Evolutionary conservation across 2,888 invertebrate genomes (phyloP).

Genomic region (Rambutsinella grinnellia): DNA sequence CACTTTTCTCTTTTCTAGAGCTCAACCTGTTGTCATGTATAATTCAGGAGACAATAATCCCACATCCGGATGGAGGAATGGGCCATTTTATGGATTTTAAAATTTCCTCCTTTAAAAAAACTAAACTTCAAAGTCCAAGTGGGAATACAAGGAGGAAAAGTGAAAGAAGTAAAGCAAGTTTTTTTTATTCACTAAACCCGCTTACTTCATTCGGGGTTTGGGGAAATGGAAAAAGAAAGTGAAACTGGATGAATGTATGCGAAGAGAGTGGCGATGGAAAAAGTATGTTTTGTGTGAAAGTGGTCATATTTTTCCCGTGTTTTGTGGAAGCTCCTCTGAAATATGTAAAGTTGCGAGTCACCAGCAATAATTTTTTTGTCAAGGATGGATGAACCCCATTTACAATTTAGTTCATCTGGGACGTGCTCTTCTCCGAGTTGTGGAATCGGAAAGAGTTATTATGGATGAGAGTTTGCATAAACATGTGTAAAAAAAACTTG

Average conservation of each 20-base stretch:
- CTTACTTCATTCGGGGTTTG: not conserved
- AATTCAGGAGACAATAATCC: constrained; percentile 32
- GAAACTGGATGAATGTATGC: too few species aligned
- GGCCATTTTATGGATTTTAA: not conserved
- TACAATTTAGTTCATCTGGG: constrained; percentile 36
- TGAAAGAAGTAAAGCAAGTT: not conserved
- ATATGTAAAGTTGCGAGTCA: not conserved
- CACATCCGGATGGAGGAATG: not conserved
- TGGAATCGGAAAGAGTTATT: not conserved
- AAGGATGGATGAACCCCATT: constrained; percentile 29
- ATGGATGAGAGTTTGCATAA: not conserved
- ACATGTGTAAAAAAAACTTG: too few species aligned
- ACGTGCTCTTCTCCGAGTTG: not conserved
- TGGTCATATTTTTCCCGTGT: too few species aligned
- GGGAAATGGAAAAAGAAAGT: not conserved
- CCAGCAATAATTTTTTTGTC: constrained; percentile 8
- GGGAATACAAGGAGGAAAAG: too few species aligned
- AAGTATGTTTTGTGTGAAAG: too few species aligned
- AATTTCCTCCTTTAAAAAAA: not conserved
- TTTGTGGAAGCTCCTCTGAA: not conserved
- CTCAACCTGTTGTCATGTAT: constrained; percentile 57
- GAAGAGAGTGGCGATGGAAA: too few species aligned
- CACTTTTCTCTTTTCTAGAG: not conserved
- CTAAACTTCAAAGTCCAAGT: not conserved
- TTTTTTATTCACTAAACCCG: not conserved